Evolutionary conservation across 1,140 invertebrate species (phyloP).

Genomic region (Eulimnadia texana): DNA sequence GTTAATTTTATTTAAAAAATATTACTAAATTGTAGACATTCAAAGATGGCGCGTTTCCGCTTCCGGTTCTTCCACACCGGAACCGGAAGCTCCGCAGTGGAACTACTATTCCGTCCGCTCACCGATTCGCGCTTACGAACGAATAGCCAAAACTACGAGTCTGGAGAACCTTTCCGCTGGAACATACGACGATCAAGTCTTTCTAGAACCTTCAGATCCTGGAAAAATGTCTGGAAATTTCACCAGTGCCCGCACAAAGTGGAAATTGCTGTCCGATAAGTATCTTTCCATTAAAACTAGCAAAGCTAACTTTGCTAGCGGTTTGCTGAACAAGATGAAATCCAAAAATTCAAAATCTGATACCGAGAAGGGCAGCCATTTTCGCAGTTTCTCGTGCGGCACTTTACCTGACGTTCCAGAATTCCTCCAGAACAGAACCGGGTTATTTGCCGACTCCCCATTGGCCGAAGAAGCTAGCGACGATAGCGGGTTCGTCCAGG

Average conservation of each 20-base stretch:
- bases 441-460: not conserved
- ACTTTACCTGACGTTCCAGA: conserved; percentile 54
- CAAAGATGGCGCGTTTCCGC: not conserved
- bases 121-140: too few species aligned
- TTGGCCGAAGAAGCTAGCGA: not conserved
- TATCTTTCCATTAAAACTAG: not conserved
- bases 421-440: conserved; percentile 37
- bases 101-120: too few species aligned
- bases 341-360: not conserved
- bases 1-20: too few species aligned
- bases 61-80: too few species aligned
- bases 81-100: too few species aligned
- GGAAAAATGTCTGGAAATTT: not conserved
- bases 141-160: not conserved
- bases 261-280: conserved; percentile 11
- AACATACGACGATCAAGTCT: not conserved
- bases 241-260: not conserved
- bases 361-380: conserved; percentile 38
- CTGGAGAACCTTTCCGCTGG: not conserved
- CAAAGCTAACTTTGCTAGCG: not conserved
- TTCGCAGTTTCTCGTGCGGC: conserved; percentile 59
- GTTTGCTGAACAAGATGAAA: conserved; percentile 1
- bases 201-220: not conserved
- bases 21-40: not conserved
- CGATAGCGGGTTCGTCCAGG: conserved; percentile 12